Conservation (phyloP, 2,113 vertebrate species). For the Actinemys pallida region DNA sequence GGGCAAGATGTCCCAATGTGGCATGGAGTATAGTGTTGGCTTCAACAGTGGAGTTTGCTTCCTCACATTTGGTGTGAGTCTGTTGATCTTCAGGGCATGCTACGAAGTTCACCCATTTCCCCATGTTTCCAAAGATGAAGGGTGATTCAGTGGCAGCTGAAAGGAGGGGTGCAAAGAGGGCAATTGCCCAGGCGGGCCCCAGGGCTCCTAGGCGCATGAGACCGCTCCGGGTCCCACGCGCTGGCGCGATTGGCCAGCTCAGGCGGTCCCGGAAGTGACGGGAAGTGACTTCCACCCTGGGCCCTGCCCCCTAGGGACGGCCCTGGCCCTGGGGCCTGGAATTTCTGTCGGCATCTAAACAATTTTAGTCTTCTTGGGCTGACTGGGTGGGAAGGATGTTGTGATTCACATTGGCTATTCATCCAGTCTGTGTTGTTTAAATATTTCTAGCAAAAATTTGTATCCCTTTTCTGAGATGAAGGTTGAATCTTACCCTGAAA, state of each 20-base stretch:
- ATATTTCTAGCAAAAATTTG: constrained; percentile 42
- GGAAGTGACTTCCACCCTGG: no score
- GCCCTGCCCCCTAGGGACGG: no score
- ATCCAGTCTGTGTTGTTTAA: constrained; percentile 46
- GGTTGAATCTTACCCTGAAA: neutral
- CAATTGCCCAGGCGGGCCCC: no score
- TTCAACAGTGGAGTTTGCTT: constrained; percentile 11
- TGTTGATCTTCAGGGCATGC: constrained; percentile 17
- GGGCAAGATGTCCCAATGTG: neutral
- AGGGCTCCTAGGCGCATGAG: no score
- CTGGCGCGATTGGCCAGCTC: no score
- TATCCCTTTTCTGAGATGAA: constrained; percentile 41
- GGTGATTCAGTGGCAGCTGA: constrained; percentile 49
- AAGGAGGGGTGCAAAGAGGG: no score
- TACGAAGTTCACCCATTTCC: constrained; percentile 25
- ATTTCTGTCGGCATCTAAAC: no score
- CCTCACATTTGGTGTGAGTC: constrained; percentile 3
- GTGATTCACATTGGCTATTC: constrained; percentile 59
- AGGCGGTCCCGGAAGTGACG: no score
- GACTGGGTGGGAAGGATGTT: constrained; percentile 28
- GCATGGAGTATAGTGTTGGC: neutral
- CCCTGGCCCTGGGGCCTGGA: no score
- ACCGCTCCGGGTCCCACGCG: no score
- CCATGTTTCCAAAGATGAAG: constrained; percentile 14
- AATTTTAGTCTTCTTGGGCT: constrained; percentile 29